Evolutionary conservation across 2,113 vertebrate genomes (phyloP).

Genomic region (Gnathonemus longibarbis): DNA sequence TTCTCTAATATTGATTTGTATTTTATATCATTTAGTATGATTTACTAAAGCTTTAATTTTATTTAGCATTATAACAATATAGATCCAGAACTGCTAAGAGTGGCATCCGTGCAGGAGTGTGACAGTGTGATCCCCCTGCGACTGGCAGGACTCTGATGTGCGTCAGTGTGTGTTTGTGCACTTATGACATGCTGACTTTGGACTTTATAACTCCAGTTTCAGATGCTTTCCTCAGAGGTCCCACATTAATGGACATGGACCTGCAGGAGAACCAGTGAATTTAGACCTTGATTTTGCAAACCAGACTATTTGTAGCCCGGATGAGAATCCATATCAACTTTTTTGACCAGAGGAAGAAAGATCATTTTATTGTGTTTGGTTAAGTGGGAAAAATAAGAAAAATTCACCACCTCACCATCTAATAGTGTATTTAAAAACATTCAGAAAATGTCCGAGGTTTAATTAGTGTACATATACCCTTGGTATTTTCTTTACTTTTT

Average conservation of each 20-base stretch:
- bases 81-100: not conserved
- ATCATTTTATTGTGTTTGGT: not conserved
- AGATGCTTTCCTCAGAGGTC: not conserved
- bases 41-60: constrained; percentile 2
- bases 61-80: not conserved
- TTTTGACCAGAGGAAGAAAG: not conserved
- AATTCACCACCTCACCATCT: not conserved
- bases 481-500: not conserved
- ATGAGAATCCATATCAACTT: not conserved
- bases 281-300: not conserved
- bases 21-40: not conserved
- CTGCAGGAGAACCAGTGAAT: not conserved
- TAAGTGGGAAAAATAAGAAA: not conserved
- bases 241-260: not conserved
- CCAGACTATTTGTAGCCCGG: not conserved
- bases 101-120: not conserved
- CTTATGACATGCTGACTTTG: not conserved
- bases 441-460: not conserved
- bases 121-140: not conserved
- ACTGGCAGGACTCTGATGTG: not conserved
- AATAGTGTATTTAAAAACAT: not conserved
- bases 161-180: not conserved
- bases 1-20: not conserved
- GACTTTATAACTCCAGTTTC: not conserved
- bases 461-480: not conserved